Base-by-base conservation (phyloP, 2,888 invertebrate genomes). In the Thelaira solivaga region DNA sequence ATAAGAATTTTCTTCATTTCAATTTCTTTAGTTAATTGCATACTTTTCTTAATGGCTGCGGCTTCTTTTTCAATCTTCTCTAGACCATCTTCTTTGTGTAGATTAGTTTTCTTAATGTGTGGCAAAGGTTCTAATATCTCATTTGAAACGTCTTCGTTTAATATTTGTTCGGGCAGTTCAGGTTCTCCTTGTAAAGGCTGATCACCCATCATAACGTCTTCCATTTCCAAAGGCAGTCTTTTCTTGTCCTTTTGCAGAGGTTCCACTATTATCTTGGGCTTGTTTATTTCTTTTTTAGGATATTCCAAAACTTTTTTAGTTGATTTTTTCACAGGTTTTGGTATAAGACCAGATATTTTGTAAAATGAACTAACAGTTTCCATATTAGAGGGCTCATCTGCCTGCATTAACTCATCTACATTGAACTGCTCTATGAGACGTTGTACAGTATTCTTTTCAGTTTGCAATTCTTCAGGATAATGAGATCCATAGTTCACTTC, bases 171-270 rank as follows among this genome's bases (percentile, higher is more conserved):
- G 1, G 75, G 18, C 59, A 81, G 79, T 71, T 82, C 81, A 1
- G 74, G 79, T 55, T 82, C 82, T 11, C 81, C 80, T 16, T 76
- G 80, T 20, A 88, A 84, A 67, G 89, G 88, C 67, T 89, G 89
- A 2, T 88, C 89, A 86, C 89, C 86, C 89, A 89, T 89, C 83
- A 87, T 84, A 82, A 87, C 83, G 4, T 88, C 89, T 18, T 85
- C 85, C 26, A 83, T 53, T 31, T 83, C 72, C 2, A 80, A 7
- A 0, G 53, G 61, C 13, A 68, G 49, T 18, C 75, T 51, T 16
- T 73, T 80, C 73, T 80, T 57, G 6, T 73, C 53, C 47, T 80
- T 68, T 67, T 55, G 76, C 34, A 5, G 53, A 47, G 55, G 74
- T 26, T 61, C 45, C n/a, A n/a, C n/a, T n/a, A n/a, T n/a, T n/a